These are phyloP conservation scores for Hemibagrus wyckioides DNA, from an alignment of 2,113 vertebrate species.

Conservation along the genomic window DNA sequence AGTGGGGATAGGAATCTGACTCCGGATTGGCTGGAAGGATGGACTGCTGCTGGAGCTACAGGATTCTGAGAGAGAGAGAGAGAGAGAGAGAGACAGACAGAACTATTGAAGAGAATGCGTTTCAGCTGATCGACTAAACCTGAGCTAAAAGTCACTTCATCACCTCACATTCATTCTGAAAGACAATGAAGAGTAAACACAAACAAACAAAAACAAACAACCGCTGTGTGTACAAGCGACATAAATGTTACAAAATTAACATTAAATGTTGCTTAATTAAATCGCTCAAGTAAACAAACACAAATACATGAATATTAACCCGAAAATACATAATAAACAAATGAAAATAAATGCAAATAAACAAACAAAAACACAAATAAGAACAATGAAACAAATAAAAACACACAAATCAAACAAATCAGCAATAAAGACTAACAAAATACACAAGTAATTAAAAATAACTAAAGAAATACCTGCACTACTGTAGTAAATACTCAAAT, in stretches of 20 bases:
- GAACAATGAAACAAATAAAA: neutral
- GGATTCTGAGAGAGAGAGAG: conserved; percentile 73
- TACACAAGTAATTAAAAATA: too few relatives aligned
- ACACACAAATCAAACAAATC: neutral
- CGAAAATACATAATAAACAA: neutral
- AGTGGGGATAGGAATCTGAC: conserved; percentile 91
- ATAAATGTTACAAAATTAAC: neutral
- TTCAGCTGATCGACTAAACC: too few relatives aligned
- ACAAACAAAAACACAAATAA: neutral
- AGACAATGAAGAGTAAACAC: neutral
- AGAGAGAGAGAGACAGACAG: conserved; percentile 14
- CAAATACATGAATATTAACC: too few relatives aligned
- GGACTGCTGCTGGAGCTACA: conserved; percentile 83
- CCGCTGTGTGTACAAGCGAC: neutral
- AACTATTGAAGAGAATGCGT: too few relatives aligned
- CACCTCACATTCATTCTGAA: too few relatives aligned
- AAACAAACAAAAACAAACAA: neutral
- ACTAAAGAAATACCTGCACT: neutral
- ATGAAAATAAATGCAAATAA: too few relatives aligned
- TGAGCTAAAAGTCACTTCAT: too few relatives aligned
- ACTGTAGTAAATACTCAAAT: neutral
- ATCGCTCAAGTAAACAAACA: neutral
- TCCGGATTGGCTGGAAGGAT: conserved; percentile 92
- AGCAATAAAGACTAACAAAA: too few relatives aligned
- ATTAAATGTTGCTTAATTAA: neutral